These are phyloP conservation scores for Haliclona indistincta DNA, from an alignment of 37 sponge, comb jelly and placozoan genomes.

Conservation along the genomic window DNA sequence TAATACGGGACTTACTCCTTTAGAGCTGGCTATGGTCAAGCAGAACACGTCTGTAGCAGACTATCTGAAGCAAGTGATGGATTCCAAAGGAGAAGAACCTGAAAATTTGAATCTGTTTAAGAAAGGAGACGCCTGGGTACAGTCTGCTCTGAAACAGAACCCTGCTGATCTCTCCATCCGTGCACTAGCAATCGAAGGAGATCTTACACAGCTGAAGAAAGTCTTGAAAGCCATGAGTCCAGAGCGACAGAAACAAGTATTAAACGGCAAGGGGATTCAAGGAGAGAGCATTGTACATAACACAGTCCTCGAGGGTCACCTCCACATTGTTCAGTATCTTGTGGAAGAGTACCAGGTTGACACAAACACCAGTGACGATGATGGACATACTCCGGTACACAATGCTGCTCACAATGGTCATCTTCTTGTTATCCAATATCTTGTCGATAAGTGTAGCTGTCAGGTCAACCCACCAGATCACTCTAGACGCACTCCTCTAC, in stretches of 20 bases:
- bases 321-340: conserved; percentile 43
- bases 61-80: conserved; percentile 44
- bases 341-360: conserved; percentile 37
- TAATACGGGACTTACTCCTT: conserved; percentile 44
- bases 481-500: conserved; percentile 29
- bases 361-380: conserved; percentile 24
- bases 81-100: not conserved
- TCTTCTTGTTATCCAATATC: conserved; percentile 8
- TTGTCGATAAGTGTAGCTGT: conserved; percentile 12
- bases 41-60: conserved; percentile 54
- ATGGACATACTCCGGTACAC: conserved; percentile 58
- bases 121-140: conserved; percentile 6
- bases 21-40: conserved; percentile 63
- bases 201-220: conserved; percentile 27
- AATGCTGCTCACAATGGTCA: conserved; percentile 61
- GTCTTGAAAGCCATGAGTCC: not conserved
- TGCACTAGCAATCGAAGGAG: conserved; percentile 45
- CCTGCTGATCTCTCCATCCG: conserved; percentile 21
- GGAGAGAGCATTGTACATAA: conserved; percentile 49
- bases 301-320: conserved; percentile 45
- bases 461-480: conserved; percentile 2
- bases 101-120: not conserved
- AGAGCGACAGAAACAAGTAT: not conserved
- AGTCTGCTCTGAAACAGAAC: not conserved
- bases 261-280: conserved; percentile 27